Evolutionary conservation across 1,140 invertebrate genomes (phyloP).

Genomic region (Papilio aristodemus): DNA sequence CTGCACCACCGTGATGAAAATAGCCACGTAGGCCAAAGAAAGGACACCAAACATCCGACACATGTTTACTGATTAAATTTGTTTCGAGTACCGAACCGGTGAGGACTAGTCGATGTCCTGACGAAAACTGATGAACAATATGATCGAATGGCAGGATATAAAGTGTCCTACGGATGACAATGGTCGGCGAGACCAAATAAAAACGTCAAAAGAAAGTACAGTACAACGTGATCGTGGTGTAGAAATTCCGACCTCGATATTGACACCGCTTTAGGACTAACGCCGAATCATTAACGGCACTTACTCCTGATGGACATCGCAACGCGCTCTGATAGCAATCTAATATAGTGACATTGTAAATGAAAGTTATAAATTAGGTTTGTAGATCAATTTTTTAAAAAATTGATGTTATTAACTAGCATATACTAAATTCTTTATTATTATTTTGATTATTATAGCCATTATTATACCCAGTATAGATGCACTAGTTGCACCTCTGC

Average conservation of each 20-base stretch:
- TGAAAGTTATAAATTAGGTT: constrained; percentile 51
- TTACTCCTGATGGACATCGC: constrained; percentile 55
- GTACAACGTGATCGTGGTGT: constrained; percentile 68
- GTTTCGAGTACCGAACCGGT: constrained; percentile 45
- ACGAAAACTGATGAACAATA: constrained; percentile 65
- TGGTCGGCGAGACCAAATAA: constrained; percentile 68
- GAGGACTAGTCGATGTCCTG: constrained; percentile 51
- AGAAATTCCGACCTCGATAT: constrained; percentile 71
- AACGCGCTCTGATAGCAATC: constrained; percentile 60
- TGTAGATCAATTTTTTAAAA: background rate
- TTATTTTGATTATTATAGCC: too few species aligned
- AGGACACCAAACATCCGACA: constrained; percentile 66
- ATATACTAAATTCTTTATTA: too few species aligned
- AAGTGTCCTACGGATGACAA: constrained; percentile 71
- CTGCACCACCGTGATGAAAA: constrained; percentile 62
- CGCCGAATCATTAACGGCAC: constrained; percentile 64
- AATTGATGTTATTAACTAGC: background rate
- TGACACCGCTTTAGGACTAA: constrained; percentile 63
- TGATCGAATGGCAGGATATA: constrained; percentile 72
- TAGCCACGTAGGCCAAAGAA: constrained; percentile 58
- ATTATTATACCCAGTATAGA: too few species aligned
- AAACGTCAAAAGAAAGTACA: constrained; percentile 72
- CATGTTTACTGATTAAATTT: constrained; percentile 49
- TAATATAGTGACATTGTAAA: constrained; percentile 43
- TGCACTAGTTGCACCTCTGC: too few species aligned